Evolutionary conservation across 1,140 invertebrate species (phyloP), one percentile per base, ranked within the genome.

Genomic region (Papilio dardanus): DNA sequence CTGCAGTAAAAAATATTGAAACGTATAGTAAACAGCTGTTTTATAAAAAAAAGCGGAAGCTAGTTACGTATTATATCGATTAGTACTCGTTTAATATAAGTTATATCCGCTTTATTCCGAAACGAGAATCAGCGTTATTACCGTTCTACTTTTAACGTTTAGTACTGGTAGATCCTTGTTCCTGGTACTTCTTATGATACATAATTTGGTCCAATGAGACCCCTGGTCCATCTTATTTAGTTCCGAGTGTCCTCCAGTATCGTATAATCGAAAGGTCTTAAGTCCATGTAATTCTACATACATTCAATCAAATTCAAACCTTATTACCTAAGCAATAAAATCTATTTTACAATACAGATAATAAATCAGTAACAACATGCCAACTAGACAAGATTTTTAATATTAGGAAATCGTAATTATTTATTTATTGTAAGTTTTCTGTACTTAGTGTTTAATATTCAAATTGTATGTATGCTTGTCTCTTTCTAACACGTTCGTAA

Each of bases 331-430:
- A 0, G 0, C 0, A 0, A 58, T 80, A 87, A 77, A 73, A 81
- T 79, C 16, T 12, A 79, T 16, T 79, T 66, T 81, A 0, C 8
- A 0, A 28, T 66, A n/a, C n/a, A n/a, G 79, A 65, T 82, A 84
- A 79, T 65, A 88, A 86, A 82, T 88, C 87, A 88, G 88, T 89
- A 91, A 91, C 88, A 62, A 62, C 54, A 62, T 62, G 21, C 21
- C 54, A 14, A 62, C 21, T 62, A 62, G 80, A 85, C 80, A 86
- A 83, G 86, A 88, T 89, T 89, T 86, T 40, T 83, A 78, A 89
- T 84, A 89, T 89, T 89, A 91, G 87, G 85, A 88, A 91, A 89
- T 77, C 79, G 78, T 85, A 74, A 87, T 81, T 85, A 83, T 83
- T 85, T 77, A 80, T 71, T 76, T 19, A 69, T 65, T 42, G 31